Conservation (phyloP, 2,113 vertebrate genomes). For the Halichoerus grypus region DNA sequence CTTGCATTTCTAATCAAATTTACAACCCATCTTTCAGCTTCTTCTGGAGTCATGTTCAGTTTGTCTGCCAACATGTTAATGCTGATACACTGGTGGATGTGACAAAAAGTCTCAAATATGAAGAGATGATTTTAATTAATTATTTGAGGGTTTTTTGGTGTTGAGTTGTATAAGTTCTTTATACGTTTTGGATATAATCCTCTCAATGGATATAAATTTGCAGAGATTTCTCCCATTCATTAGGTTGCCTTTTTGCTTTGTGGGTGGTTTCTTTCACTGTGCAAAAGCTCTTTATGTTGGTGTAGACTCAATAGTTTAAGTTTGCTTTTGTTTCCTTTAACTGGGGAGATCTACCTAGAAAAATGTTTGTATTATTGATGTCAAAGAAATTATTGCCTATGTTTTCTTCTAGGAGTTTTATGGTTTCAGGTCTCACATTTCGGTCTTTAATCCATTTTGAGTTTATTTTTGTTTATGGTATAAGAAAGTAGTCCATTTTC, state of each 20-base stretch:
- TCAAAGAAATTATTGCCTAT: background rate
- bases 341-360: background rate
- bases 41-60: constrained; percentile 98
- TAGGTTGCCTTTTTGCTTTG: background rate
- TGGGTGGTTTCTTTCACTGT: background rate
- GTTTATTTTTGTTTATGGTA: background rate
- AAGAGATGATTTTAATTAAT: no score
- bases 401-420: background rate
- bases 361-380: background rate
- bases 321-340: background rate
- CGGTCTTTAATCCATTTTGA: background rate
- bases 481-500: background rate
- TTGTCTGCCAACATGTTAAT: constrained; percentile 98
- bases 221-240: background rate
- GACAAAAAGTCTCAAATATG: no score
- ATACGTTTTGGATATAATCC: no score
- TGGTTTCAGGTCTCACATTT: background rate
- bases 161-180: no score
- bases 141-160: no score
- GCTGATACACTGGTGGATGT: no score
- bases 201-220: background rate
- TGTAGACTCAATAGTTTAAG: background rate
- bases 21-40: constrained; percentile 98
- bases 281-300: background rate
- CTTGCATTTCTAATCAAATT: constrained; percentile 98